These are phyloP conservation scores for Enchytraeus crypticus DNA, from an alignment of 2,888 invertebrate genomes.

Conservation along the genomic window DNA sequence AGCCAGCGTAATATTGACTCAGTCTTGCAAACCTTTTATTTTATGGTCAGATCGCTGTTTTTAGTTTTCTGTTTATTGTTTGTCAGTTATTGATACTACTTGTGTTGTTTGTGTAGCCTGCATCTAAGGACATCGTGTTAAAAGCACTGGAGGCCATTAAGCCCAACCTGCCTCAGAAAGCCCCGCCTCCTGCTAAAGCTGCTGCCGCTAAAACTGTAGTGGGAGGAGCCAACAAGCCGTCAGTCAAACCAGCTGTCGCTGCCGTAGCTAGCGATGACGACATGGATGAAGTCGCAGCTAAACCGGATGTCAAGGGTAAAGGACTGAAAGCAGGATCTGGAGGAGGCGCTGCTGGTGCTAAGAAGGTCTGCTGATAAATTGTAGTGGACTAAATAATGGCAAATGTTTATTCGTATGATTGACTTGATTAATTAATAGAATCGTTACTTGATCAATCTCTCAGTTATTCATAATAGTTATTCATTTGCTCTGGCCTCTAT, in stretches of 20 bases:
- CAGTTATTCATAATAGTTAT: too few species aligned
- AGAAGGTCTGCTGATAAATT: conserved; percentile 13
- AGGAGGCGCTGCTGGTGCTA: conserved; percentile 5
- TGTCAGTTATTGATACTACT: too few species aligned
- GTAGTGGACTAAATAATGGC: too few species aligned
- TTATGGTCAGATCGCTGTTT: too few species aligned
- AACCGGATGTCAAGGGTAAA: background rate
- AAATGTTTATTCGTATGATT: too few species aligned
- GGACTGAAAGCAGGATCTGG: conserved; percentile 12
- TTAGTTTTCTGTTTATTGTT: too few species aligned
- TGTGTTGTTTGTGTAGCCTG: too few species aligned
- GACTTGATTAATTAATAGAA: too few species aligned
- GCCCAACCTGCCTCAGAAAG: conserved; percentile 70
- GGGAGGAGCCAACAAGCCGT: background rate
- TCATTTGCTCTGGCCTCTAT: too few species aligned
- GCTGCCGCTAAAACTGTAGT: background rate
- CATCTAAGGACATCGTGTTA: conserved; percentile 56
- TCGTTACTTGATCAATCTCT: too few species aligned
- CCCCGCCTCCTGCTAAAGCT: background rate
- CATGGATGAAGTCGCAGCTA: background rate
- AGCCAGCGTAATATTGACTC: too few species aligned
- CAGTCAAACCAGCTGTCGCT: conserved; percentile 11
- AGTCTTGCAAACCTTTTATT: too few species aligned
- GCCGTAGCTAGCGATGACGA: conserved; percentile 9
- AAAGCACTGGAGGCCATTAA: conserved; percentile 75